Percentiles rank a stretch among this genome's conserved stretches.
These are phyloP conservation scores for Bothrops jararaca DNA, from an alignment of 2,113 vertebrate species.

Conservation along the genomic window DNA sequence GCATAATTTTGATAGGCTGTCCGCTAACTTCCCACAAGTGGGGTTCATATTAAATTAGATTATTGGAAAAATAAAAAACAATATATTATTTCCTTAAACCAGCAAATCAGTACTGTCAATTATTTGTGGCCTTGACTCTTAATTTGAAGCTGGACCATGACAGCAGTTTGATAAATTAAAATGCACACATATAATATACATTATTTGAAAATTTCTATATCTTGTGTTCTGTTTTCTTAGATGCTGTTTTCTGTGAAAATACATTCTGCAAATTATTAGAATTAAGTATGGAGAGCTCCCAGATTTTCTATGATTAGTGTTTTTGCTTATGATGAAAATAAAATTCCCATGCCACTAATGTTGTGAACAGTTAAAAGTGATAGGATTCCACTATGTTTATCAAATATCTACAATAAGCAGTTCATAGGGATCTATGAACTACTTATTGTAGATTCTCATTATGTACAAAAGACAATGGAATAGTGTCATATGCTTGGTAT, in stretches of 20 bases:
- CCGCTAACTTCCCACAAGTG: neutral
- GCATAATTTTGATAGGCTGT: neutral
- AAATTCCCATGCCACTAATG: neutral
- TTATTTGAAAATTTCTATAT: neutral
- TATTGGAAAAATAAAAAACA: neutral
- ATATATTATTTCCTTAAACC: neutral
- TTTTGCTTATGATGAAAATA: neutral
- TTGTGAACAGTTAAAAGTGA: neutral
- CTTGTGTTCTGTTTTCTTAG: neutral
- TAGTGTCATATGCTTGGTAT: neutral
- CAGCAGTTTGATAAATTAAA: neutral
- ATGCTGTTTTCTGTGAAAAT: neutral
- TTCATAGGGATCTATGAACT: neutral
- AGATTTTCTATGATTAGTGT: neutral
- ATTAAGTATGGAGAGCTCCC: neutral
- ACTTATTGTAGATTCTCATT: no score
- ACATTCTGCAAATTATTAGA: neutral
- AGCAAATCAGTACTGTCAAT: neutral
- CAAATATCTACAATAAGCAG: neutral
- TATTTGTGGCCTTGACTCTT: neutral
- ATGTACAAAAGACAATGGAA: neutral
- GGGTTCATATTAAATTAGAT: neutral
- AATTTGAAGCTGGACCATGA: neutral
- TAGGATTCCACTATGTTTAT: neutral
- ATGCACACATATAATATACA: neutral